phyloP scores from a whole-genome alignment of 2,797 vertebrate genomes.

The Myripristis jacobus region DNA sequence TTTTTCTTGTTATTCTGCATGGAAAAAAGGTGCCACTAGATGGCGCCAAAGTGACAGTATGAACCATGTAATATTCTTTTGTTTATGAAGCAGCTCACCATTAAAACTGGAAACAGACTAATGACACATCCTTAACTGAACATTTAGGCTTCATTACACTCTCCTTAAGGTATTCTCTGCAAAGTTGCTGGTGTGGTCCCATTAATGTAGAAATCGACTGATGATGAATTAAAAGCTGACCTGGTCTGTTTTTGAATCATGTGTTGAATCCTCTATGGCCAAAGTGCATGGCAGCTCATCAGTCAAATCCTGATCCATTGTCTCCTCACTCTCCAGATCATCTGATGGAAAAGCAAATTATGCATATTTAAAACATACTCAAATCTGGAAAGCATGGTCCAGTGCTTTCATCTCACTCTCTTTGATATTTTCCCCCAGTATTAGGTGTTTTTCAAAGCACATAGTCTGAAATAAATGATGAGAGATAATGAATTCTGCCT shows the following conservation, averaged over 20 bases:
- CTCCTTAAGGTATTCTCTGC: too few species aligned
- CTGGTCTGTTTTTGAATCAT: conserved; percentile 62
- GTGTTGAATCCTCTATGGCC: conserved; percentile 77
- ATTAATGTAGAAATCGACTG: not conserved
- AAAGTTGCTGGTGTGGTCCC: too few species aligned
- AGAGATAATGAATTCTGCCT: not conserved
- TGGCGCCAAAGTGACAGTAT: not conserved
- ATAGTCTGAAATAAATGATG: not conserved
- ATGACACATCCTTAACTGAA: not conserved
- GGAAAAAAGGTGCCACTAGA: conserved; percentile 3
- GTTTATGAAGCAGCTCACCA: not conserved
- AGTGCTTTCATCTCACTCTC: too few species aligned
- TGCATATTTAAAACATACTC: not conserved
- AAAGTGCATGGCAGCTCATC: conserved; percentile 81
- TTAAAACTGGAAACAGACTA: not conserved
- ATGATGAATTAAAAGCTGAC: conserved; percentile 54
- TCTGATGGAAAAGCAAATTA: conserved; percentile 64
- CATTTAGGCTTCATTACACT: not conserved
- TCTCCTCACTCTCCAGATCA: conserved; percentile 79
- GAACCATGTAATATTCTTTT: not conserved
- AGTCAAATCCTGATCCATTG: conserved; percentile 74
- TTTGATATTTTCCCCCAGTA: too few species aligned
- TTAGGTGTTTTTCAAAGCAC: too few species aligned
- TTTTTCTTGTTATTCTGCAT: not conserved
- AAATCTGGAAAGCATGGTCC: not conserved